Conservation (phyloP, 2,113 vertebrate genomes). For the Caretta caretta region DNA sequence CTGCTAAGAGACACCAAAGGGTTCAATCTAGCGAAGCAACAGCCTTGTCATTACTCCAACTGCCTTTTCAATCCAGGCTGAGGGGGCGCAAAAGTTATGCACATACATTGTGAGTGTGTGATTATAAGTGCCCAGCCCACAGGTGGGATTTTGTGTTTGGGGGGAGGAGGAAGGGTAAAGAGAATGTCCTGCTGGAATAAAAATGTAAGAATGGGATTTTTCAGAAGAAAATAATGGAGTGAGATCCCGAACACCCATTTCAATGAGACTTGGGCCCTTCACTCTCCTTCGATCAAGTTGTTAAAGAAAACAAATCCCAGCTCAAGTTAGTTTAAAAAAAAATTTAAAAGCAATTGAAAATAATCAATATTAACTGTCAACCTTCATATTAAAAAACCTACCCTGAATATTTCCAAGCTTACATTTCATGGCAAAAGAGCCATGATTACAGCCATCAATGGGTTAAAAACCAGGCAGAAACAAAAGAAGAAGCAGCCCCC, state of each 20-base stretch:
- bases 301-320: conserved; percentile 12
- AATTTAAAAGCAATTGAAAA: conserved; percentile 22
- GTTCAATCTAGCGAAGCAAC: neutral
- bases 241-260: neutral
- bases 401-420: neutral
- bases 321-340: conserved; percentile 2
- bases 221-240: neutral
- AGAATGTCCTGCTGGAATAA: neutral
- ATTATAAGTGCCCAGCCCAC: neutral
- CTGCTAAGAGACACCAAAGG: neutral
- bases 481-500: conserved; percentile 14
- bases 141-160: neutral
- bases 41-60: neutral
- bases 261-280: neutral
- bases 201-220: neutral
- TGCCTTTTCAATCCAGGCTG: neutral
- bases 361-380: neutral
- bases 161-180: neutral
- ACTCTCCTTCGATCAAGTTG: neutral
- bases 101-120: neutral
- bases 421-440: neutral
- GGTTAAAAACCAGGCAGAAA: neutral
- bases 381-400: conserved; percentile 32
- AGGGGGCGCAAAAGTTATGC: neutral
- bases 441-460: neutral